These are phyloP conservation scores for Sisyra terminalis DNA, from an alignment of 2,888 invertebrate genomes.

Conservation along the genomic window DNA sequence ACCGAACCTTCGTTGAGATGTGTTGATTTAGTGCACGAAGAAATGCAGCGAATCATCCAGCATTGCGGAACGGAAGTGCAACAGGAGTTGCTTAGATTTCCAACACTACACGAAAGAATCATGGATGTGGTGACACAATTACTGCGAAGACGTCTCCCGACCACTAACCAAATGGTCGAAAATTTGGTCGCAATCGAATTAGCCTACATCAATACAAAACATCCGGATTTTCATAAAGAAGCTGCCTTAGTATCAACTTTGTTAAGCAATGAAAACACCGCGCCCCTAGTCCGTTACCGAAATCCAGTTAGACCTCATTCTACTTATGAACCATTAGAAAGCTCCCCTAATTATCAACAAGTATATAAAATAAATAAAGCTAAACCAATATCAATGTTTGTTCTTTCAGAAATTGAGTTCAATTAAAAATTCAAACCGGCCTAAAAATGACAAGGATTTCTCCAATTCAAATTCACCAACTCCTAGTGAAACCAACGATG, in stretches of 20 bases:
- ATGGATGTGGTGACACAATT: conserved; percentile 96
- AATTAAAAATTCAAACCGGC: too few relatives aligned
- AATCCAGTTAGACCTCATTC: too few relatives aligned
- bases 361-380: too few relatives aligned
- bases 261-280: conserved; percentile 26
- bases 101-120: conserved; percentile 91
- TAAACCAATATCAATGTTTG: too few relatives aligned
- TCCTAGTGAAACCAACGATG: too few relatives aligned
- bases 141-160: conserved; percentile 75
- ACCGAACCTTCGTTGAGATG: conserved; percentile 95
- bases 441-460: too few relatives aligned
- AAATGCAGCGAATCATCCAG: conserved; percentile 95
- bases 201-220: conserved; percentile 98
- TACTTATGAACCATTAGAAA: too few relatives aligned
- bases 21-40: conserved; percentile 95
- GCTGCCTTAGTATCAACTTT: conserved; percentile 76
- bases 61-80: conserved; percentile 97
- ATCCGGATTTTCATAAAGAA: conserved; percentile 97
- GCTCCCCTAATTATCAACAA: too few relatives aligned
- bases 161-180: conserved; percentile 95
- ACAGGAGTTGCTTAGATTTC: conserved; percentile 96
- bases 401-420: too few relatives aligned
- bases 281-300: not conserved
- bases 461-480: too few relatives aligned
- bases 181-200: conserved; percentile 94